Percentiles rank a stretch among this genome's conserved stretches.
Conservation (phyloP, 2,797 vertebrate species). For the Craterocephalus amniculus region DNA sequence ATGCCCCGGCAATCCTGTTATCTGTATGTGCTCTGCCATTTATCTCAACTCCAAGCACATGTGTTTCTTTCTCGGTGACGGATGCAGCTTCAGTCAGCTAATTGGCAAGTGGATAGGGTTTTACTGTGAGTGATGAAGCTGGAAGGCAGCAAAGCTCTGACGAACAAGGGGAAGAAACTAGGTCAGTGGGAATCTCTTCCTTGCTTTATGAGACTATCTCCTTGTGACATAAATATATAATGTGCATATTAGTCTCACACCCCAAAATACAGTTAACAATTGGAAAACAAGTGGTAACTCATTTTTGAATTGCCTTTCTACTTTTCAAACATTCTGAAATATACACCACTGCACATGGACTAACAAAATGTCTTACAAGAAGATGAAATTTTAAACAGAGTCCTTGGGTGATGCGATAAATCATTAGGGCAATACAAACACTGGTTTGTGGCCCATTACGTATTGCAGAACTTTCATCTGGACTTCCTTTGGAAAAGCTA, state of each 20-base stretch:
- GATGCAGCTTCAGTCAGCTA: constrained; percentile 51
- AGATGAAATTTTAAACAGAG: constrained; percentile 24
- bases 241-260: neutral
- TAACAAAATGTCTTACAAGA: constrained; percentile 21
- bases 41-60: constrained; percentile 40
- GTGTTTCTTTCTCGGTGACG: constrained; percentile 45
- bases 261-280: no score
- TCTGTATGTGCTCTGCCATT: constrained; percentile 18
- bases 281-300: neutral
- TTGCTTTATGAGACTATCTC: constrained; percentile 2
- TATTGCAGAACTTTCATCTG: constrained; percentile 49
- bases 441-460: constrained; percentile 46
- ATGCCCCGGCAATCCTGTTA: constrained; percentile 2
- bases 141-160: constrained; percentile 30
- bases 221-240: constrained; percentile 18
- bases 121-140: constrained; percentile 51
- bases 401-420: constrained; percentile 41
- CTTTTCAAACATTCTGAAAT: neutral
- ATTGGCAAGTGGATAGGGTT: constrained; percentile 24
- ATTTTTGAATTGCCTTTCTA: neutral
- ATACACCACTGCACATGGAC: neutral
- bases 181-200: constrained; percentile 22
- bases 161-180: constrained; percentile 44
- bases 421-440: constrained; percentile 46
- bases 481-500: constrained; percentile 38